These are phyloP conservation scores for Azemiops feae DNA, from an alignment of 2,113 vertebrate species.

Conservation along the genomic window DNA sequence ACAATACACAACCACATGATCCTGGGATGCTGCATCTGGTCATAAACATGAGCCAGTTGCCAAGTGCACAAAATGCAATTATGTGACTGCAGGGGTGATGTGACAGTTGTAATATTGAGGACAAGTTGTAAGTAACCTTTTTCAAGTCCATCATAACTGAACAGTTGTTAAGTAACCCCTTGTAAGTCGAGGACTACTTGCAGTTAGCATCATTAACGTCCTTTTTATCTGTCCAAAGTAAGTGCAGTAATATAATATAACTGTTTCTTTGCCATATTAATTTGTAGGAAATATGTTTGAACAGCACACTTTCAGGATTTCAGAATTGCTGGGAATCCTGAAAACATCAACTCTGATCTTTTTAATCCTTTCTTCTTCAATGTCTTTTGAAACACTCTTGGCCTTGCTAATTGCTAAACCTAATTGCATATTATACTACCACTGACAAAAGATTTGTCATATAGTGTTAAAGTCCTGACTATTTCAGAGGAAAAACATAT, in stretches of 20 bases:
- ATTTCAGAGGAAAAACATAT: neutral
- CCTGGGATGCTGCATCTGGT: neutral
- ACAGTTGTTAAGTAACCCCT: neutral
- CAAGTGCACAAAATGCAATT: neutral
- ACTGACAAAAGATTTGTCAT: neutral
- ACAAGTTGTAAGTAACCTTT: neutral
- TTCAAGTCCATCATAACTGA: neutral
- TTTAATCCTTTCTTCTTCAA: neutral
- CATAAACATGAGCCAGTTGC: neutral
- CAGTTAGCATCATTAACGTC: neutral
- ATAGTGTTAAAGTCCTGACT: neutral
- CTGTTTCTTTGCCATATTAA: neutral
- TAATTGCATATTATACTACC: neutral
- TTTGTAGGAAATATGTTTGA: neutral
- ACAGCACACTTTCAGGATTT: neutral
- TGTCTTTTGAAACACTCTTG: neutral
- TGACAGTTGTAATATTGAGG: neutral
- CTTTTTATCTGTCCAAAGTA: neutral
- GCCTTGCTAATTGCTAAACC: neutral
- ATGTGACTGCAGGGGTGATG: neutral
- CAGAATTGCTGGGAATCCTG: neutral
- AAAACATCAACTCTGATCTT: neutral
- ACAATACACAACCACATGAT: neutral
- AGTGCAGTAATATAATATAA: neutral
- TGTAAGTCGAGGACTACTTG: neutral